Base-by-base conservation (phyloP, 2,888 invertebrate genomes). In the Chydorus sphaericus region DNA sequence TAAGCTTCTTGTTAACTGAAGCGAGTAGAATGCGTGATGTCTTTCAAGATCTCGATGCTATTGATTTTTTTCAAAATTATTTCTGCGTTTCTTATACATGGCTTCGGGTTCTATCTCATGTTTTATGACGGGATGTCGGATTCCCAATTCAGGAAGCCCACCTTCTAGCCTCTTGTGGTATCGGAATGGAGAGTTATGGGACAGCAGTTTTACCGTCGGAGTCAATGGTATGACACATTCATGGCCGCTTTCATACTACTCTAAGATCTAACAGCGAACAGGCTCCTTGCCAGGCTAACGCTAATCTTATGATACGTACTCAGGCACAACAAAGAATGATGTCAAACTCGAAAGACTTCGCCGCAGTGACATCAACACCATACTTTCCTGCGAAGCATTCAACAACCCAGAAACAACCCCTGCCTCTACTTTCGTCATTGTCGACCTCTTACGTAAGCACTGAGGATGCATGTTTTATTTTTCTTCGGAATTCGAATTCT, bases 361-460 rank as follows among this genome's bases (percentile, higher is more conserved):
- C 37, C 56, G 66, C 16, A 58, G 59, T 26, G 63, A 66, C 60
- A 59, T 66, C 26, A 63, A 63, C 56, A 62, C 63, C 26, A 60
- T 62, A 20, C 63, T 63, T 58, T 62, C 62, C 18, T 66, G 66
- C 57, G 62, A 64, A 59, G 65, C 66, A 16, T 61, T 63, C 26
- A 66, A 66, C 59, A 66, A 66, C 59, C 63, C 66, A 57, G 61
- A 63, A 50, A 64, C 66, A 16, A 55, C 58, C 26, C 65, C 66
- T 16, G 59, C 61, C 20, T 60, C 62, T 26, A 59, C 62, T 14
- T 60, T 61, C 30, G 64, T 66, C 28, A 65, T 62, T 20, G 60
- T 66, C 36, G 65, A 66, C 59, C 62, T 66, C 59, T 63, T 66
- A 54, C 62, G 66, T 66, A 61, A 66, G 65, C 65, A 18, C n/a